Conservation (phyloP, 2,888 invertebrate species). For the Drymonia ruficornis region DNA sequence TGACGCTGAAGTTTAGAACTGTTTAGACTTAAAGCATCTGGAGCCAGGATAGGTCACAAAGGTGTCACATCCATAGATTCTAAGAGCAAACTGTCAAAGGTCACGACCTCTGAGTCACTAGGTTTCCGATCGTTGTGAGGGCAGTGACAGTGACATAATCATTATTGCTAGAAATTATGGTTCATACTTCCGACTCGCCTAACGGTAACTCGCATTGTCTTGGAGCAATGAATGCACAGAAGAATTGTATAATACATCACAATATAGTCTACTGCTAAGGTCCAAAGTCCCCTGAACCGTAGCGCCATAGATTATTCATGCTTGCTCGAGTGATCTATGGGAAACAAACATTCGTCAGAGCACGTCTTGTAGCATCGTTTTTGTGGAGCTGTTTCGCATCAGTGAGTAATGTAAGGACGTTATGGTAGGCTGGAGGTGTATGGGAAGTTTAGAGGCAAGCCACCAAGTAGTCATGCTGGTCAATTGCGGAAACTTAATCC, state of each 20-base stretch:
- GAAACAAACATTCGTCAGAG: conserved; percentile 14
- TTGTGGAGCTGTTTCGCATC: conserved; percentile 17
- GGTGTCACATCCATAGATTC: too few relatives aligned
- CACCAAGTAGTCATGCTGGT: not conserved
- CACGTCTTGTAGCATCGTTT: conserved; percentile 14
- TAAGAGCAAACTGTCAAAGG: too few relatives aligned
- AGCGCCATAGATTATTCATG: conserved; percentile 23
- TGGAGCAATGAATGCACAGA: not conserved
- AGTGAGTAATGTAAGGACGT: conserved; percentile 8
- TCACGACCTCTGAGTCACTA: too few relatives aligned
- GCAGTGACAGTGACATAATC: not conserved
- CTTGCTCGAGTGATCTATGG: conserved; percentile 17
- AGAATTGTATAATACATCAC: not conserved
- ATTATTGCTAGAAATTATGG: not conserved
- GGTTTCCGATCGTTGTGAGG: not conserved
- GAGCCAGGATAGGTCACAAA: too few relatives aligned
- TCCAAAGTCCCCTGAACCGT: conserved; percentile 17
- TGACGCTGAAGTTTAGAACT: too few relatives aligned
- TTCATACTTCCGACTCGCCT: not conserved
- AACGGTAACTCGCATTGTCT: not conserved
- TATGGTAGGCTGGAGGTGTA: not conserved
- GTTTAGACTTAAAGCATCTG: too few relatives aligned
- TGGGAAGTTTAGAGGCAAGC: not conserved
- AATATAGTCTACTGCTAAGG: conserved; percentile 10
- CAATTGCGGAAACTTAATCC: too few relatives aligned